These are phyloP conservation scores for Pomatostomus ruficeps DNA, from an alignment of 2,113 vertebrate species.

Conservation along the genomic window DNA sequence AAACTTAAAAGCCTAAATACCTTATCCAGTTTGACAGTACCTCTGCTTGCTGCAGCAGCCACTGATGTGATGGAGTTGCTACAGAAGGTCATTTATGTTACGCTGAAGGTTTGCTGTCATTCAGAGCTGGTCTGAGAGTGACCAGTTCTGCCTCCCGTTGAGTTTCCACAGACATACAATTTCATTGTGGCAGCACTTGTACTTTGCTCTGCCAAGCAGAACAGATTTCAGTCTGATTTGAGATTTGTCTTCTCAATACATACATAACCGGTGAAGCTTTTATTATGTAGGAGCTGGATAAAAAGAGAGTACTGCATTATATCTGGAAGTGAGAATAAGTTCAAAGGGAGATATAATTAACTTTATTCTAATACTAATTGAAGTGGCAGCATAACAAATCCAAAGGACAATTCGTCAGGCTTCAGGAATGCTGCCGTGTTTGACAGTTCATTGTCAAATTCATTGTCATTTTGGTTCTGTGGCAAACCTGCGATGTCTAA, in stretches of 20 bases:
- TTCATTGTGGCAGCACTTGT: background rate
- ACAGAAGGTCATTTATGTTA: background rate
- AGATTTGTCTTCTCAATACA: background rate
- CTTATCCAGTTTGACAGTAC: background rate
- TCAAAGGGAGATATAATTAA: background rate
- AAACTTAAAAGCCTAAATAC: background rate
- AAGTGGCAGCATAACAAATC: background rate
- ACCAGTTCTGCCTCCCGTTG: background rate
- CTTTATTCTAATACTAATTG: background rate
- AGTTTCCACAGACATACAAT: background rate
- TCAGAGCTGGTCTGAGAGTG: background rate
- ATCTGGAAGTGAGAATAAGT: background rate
- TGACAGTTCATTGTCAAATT: background rate
- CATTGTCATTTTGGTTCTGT: background rate
- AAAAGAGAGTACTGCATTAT: background rate
- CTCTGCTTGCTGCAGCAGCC: background rate
- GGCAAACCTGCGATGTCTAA: background rate
- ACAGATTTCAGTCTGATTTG: background rate
- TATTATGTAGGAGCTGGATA: background rate
- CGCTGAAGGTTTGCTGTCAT: background rate
- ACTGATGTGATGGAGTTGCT: background rate
- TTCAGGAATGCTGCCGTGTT: background rate
- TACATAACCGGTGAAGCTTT: background rate
- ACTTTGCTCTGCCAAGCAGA: background rate
- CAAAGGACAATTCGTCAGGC: background rate